These are phyloP conservation scores for Geodia barretti DNA, from an alignment of 37 sponge, comb jelly and placozoan species.

Conservation along the genomic window DNA sequence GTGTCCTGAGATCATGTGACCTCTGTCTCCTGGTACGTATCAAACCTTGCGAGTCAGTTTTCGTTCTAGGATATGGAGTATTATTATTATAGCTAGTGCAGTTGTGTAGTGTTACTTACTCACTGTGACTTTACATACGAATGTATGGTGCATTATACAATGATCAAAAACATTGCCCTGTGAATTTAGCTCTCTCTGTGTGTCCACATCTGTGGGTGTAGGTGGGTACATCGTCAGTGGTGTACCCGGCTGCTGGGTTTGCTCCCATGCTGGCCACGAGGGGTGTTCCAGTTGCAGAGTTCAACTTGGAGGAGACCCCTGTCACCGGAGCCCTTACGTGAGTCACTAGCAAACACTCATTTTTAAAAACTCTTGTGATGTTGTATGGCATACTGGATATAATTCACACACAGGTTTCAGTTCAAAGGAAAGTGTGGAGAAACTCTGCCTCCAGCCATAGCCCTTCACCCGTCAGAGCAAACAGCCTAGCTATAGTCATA, in stretches of 20 bases:
- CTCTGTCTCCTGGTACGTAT: slow-evolving; percentile 86
- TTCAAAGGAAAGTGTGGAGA: slow-evolving; percentile 94
- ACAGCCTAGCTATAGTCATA: neutral
- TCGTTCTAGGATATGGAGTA: too few species aligned
- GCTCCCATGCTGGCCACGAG: slow-evolving; percentile 80
- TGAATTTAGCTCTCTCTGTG: too few species aligned
- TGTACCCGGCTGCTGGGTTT: slow-evolving; percentile 91
- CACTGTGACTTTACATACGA: too few species aligned
- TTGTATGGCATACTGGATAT: neutral
- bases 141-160: too few species aligned
- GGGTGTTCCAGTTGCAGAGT: slow-evolving; percentile 94
- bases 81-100: too few species aligned
- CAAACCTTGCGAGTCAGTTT: too few species aligned
- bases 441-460: slow-evolving; percentile 77
- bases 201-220: too few species aligned
- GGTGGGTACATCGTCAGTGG: slow-evolving; percentile 95
- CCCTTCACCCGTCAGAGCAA: slow-evolving; percentile 50
- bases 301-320: slow-evolving; percentile 87
- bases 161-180: too few species aligned
- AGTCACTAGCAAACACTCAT: neutral
- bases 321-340: slow-evolving; percentile 67
- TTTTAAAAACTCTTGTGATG: neutral
- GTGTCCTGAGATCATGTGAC: slow-evolving; percentile 78
- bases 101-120: too few species aligned
- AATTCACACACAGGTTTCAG: slow-evolving; percentile 64